Evolutionary conservation across 2,797 vertebrate species (phyloP), one percentile per base, ranked within the genome.

Genomic region (Smutsia temminckii): DNA sequence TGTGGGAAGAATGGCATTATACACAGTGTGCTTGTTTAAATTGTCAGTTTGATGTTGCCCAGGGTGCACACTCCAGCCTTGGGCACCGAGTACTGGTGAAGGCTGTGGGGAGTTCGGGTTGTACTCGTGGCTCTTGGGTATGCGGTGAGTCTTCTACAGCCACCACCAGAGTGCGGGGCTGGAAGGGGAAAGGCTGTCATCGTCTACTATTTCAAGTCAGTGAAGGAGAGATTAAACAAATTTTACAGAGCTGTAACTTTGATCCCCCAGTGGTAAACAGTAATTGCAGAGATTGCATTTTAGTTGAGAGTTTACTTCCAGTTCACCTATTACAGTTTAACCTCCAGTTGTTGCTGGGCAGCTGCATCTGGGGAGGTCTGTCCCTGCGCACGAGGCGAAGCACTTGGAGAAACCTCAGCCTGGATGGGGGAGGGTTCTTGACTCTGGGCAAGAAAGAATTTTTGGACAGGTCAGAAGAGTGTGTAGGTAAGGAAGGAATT

Each of bases 221-320:
- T 42, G 25, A 88, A 94, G 77, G 84, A 89, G 23, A 42, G 14
- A 61, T 79, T 88, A 64, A 89, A 83, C 79, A 95, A 34, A 89
- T 79, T 42, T n/a, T 61, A 37, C 16, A 49, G 13, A 57, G 27
- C 79, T 89, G 51, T 79, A 42, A 78, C 66, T 71, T 90, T 46
- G 59, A 27, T 89, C 21, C 16, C 51, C 12, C 27, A 46, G 29
- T 29, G n/a, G 55, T 90, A 88, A 95, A 68, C 61, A 92, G 0
- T 80, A 77, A 85, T 75, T 79, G 27, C 64, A 71, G 53, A 90
- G 66, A 37, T 3, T 89, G 27, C 10, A 85, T 85, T 96, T 94
- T 88, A 83, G 17, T 69, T 27, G 69, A 75, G 53, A 61, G 25
- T 87, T 95, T 87, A 20, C 17, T 71, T 92, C 84, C 14, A 74